Base-by-base conservation (phyloP, 2,797 vertebrate species). In the Tapera naevia region DNA sequence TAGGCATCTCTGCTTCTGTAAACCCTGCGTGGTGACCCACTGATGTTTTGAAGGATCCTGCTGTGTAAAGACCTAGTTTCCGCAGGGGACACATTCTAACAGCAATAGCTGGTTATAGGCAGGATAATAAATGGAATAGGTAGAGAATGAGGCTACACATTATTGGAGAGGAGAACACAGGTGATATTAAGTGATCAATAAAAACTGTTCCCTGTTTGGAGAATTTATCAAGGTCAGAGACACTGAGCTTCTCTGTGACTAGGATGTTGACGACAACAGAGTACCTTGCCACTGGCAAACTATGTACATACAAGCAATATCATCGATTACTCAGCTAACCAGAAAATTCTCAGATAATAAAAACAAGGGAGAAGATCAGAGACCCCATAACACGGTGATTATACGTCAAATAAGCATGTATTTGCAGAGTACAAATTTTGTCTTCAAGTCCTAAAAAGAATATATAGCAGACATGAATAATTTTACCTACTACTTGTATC, bases 41-140 rank as follows among this genome's bases (percentile, higher is more conserved):
- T 97, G 97, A 97, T 97, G 97, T 96, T 97, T 97, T 98, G 94
- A 86, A 32, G 90, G 90, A 97, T 95, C 97, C 97, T 86, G 97
- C 98, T 98, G 98, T 93, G 98, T 97, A 97, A 98, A 98, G 97
- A 97, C 97, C 98, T 98, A 97, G 94, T 98, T 98, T 98, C 97
- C 95, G 91, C 95, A 95, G 96, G 96, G 95, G 93, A 97, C 82
- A 91, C 88, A 81, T 96, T 97, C 95, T 94, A 91, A 95, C 95
- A 83, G 97, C 95, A 92, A 95, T 88, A 94, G 96, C 97, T 97
- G 95, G 97, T 97, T 97, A 97, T 28, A 97, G 96, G 96, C 96
- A 78, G 16, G 97, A 97, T 97, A 98, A 98, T 98, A 98, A 96
- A 96, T 5, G 95, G 97, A 96, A 97, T 61, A 95, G 97, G 94